phyloP scores from a whole-genome alignment of 2,888 invertebrate species.

The Eristalinus aeneus region DNA sequence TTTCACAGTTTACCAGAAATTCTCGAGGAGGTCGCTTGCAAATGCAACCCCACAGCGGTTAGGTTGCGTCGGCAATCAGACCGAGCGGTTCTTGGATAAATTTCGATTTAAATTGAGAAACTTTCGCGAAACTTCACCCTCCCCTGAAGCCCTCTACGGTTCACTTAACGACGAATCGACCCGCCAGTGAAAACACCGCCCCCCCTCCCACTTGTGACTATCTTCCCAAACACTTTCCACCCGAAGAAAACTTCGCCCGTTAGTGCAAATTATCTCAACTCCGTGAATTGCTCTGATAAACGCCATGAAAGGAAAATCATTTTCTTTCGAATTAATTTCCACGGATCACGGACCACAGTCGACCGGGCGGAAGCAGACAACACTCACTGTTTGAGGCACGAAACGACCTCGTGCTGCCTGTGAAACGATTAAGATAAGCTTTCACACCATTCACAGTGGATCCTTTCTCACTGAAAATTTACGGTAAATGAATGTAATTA shows the following conservation, averaged over 20 bases:
- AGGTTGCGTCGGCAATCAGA: not conserved
- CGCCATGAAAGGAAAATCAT: conserved; percentile 23
- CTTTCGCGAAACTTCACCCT: not conserved
- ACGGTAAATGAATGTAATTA: conserved; percentile 67
- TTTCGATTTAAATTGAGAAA: not conserved
- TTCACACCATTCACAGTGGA: conserved; percentile 4
- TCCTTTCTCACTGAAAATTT: not conserved
- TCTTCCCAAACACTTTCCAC: not conserved
- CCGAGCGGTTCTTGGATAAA: not conserved
- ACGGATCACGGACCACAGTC: not conserved
- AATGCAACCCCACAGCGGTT: not conserved
- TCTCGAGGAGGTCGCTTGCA: not conserved
- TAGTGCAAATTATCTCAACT: not conserved
- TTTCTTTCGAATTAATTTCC: conserved; percentile 40
- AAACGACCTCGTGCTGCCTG: not conserved
- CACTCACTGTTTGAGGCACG: not conserved
- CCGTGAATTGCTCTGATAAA: not conserved
- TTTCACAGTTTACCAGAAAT: not conserved
- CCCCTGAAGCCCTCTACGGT: not conserved
- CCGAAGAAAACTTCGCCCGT: not conserved
- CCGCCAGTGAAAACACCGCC: not conserved
- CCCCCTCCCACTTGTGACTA: not conserved
- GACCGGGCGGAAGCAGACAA: no score
- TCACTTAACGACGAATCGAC: conserved; percentile 15
- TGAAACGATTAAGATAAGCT: conserved; percentile 36